Conservation (phyloP, 1,140 invertebrate species). For the Holotrichia oblita region DNA sequence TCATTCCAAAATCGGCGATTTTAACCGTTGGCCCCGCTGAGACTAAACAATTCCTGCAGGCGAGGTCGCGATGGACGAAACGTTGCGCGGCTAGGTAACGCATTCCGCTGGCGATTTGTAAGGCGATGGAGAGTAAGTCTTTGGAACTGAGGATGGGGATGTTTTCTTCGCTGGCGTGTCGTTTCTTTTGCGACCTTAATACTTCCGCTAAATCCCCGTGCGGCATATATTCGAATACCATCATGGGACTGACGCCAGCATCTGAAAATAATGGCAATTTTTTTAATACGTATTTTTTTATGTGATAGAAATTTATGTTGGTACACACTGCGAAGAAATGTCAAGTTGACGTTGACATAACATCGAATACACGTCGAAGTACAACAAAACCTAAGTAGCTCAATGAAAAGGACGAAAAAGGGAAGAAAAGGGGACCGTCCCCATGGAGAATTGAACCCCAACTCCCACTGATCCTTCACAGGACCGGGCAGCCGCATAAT, state of each 20-base stretch:
- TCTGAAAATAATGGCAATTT: conserved; percentile 66
- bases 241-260: conserved; percentile 78
- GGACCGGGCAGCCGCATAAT: no score
- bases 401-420: no score
- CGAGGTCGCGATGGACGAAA: conserved; percentile 92
- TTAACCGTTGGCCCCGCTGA: conserved; percentile 82
- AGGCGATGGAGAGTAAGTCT: conserved; percentile 72
- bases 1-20: conserved; percentile 93
- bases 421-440: no score
- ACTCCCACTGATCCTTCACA: no score
- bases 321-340: no score
- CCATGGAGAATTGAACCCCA: no score
- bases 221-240: conserved; percentile 94
- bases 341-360: no score
- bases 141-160: conserved; percentile 61
- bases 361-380: no score
- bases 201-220: conserved; percentile 88
- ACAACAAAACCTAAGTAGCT: no score
- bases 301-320: no score
- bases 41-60: conserved; percentile 91
- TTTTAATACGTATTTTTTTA: no score
- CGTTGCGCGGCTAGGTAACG: conserved; percentile 85
- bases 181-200: conserved; percentile 72
- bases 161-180: conserved; percentile 46
- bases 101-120: conserved; percentile 88